Base-by-base conservation (phyloP, 2,797 vertebrate species). In the Leuciscus waleckii region DNA sequence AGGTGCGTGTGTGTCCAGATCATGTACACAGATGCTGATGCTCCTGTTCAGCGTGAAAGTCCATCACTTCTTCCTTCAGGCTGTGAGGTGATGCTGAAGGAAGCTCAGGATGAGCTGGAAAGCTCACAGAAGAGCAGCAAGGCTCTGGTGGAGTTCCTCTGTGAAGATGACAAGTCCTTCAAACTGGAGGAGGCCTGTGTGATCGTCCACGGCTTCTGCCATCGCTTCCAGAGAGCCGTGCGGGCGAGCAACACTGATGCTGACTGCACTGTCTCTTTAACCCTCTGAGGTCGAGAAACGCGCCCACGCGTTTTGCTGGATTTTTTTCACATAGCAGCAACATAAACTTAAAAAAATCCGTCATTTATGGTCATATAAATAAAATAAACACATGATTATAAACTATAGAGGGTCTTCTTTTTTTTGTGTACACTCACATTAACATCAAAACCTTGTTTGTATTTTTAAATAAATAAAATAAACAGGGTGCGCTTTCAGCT, bases 81-180 rank as follows among this genome's bases (percentile, higher is more conserved):
- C 91, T 78, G 95, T 95, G 93, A 95, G 63, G 94, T 94, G 78
- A 93, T 92, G 71, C 90, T 96, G 86, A 92, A 90, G 77, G 94
- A 95, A 86, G 94, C 93, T 16, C 94, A 94, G 86, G 93, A 94
- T 54, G 94, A 96, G 79, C 91, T 96, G 56, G 94, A 96, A 68
- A 94, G 92, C 61, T 92, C 96, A 93, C 93, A 89, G 83, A 94
- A 93, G 92, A 94, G 94, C 26, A 95, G 95, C 89, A 93, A 94
- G 90, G 94, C 94, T 82, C 91, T 96, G 86, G 91, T 95, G 87
- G 95, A 96, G 86, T 96, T 96, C 88, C 95, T 96, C 91, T 96
- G 95, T 92, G 96, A 96, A 88, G 96, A 96, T 29, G 95, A 95
- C 82, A 92, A 89, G 86, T 93, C 93, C 14, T 96, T 96, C 82